These are phyloP conservation scores for Bergia sp. DNA, from an alignment of 92 coral and sea anemone species.

Conservation along the genomic window DNA sequence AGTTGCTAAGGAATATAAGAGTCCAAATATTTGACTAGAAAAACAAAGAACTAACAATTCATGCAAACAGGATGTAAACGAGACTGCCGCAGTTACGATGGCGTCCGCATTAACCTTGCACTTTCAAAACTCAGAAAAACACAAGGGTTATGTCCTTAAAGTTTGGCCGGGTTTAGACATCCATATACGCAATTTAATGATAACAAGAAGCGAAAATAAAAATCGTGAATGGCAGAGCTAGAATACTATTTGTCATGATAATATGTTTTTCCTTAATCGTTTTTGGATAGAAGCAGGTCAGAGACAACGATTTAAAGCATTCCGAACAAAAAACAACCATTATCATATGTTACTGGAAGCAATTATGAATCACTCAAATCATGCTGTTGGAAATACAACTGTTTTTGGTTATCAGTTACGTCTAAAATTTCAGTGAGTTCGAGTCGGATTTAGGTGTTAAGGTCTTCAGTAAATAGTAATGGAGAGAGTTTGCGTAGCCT, in stretches of 20 bases:
- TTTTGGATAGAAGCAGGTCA: too few species aligned
- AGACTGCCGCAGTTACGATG: background rate
- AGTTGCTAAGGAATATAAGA: constrained; percentile 6
- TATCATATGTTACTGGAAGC: background rate
- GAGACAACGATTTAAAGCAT: background rate
- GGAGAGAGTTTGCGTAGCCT: background rate
- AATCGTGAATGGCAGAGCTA: background rate
- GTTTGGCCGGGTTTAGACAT: background rate
- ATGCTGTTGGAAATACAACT: background rate
- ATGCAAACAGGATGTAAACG: constrained; percentile 13
- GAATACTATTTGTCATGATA: background rate
- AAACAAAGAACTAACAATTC: constrained; percentile 26
- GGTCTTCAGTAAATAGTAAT: background rate
- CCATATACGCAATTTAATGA: background rate
- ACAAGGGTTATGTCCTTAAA: background rate
- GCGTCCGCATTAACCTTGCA: background rate
- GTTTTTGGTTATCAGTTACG: too few species aligned
- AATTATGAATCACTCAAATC: background rate
- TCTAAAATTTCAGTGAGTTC: too few species aligned
- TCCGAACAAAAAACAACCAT: background rate
- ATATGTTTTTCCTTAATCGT: too few species aligned
- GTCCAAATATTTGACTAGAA: background rate
- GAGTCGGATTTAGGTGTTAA: background rate
- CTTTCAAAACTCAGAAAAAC: background rate
- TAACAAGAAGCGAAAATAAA: background rate